phyloP scores from a whole-genome alignment of 2,888 invertebrate species.

The Sminthurides aquaticus region DNA sequence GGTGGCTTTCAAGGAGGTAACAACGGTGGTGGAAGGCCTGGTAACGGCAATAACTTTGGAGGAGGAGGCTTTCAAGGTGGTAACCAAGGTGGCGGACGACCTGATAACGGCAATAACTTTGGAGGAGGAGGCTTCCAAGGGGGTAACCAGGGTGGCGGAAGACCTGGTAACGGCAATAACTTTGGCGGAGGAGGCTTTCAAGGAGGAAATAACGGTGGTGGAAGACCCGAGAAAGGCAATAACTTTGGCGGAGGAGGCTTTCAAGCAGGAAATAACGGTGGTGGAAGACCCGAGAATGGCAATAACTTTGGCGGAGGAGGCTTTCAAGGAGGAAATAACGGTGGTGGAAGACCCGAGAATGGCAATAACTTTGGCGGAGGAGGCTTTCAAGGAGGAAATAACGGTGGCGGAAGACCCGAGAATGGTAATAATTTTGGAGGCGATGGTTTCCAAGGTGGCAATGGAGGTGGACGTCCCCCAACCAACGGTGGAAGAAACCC shows the following conservation, averaged over 20 bases:
- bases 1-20: conserved; percentile 10
- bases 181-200: background rate
- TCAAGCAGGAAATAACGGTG: background rate
- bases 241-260: conserved; percentile 7
- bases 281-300: background rate
- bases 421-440: conserved; percentile 15
- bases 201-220: conserved; percentile 7
- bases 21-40: background rate
- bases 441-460: conserved; percentile 7
- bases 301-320: background rate
- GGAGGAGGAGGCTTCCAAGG: conserved; percentile 5
- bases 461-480: conserved; percentile 7
- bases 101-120: background rate
- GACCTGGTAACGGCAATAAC: background rate
- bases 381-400: conserved; percentile 17
- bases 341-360: background rate
- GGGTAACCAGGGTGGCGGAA: conserved; percentile 4
- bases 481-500: background rate
- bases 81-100: background rate
- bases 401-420: no score
- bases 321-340: background rate
- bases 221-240: background rate
- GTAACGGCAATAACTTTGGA: conserved; percentile 4
- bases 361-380: conserved; percentile 11
- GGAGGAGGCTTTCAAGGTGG: conserved; percentile 3